A percentile compares a stretch with the other conserved stretches of the same genome.
These are phyloP conservation scores for Melanotaenia nigrans DNA, from an alignment of 2,797 vertebrate genomes.

Conservation along the genomic window DNA sequence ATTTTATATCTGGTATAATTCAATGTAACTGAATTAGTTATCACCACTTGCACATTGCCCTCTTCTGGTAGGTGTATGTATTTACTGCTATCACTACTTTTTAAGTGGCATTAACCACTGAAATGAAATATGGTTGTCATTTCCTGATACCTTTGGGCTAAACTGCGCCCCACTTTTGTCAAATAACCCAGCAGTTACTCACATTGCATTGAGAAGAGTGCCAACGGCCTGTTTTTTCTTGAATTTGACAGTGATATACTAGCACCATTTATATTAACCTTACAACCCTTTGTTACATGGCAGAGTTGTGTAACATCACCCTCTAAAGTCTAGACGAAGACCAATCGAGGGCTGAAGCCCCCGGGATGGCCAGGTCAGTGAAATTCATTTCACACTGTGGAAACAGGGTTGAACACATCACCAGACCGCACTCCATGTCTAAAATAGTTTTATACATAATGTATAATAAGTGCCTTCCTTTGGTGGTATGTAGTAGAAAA, in stretches of 20 bases:
- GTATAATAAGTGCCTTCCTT: slow-evolving; percentile 6
- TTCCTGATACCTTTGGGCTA: slow-evolving; percentile 30
- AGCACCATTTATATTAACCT: slow-evolving; percentile 46
- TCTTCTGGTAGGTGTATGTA: slow-evolving; percentile 32
- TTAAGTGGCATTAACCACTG: slow-evolving; percentile 15
- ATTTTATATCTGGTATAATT: neutral
- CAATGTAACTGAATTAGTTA: neutral
- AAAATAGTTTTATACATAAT: slow-evolving; percentile 15
- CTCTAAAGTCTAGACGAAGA: slow-evolving; percentile 22
- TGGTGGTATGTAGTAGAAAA: slow-evolving; percentile 18
- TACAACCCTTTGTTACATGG: slow-evolving; percentile 38
- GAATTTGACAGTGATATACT: slow-evolving; percentile 51
- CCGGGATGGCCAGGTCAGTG: slow-evolving; percentile 19
- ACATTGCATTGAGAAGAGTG: slow-evolving; percentile 47
- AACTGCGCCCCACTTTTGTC: slow-evolving; percentile 45
- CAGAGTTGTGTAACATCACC: slow-evolving; percentile 36
- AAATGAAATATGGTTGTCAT: slow-evolving; percentile 40
- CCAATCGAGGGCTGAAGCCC: slow-evolving; percentile 21
- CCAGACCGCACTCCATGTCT: slow-evolving; percentile 34
- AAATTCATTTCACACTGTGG: slow-evolving; percentile 53
- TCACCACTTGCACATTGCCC: slow-evolving; percentile 9
- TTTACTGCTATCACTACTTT: neutral
- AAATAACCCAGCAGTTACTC: slow-evolving; percentile 33
- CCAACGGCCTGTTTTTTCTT: slow-evolving; percentile 47
- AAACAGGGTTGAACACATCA: slow-evolving; percentile 44